Conservation (phyloP, 2,113 vertebrate genomes). For the Nanorana parkeri region DNA sequence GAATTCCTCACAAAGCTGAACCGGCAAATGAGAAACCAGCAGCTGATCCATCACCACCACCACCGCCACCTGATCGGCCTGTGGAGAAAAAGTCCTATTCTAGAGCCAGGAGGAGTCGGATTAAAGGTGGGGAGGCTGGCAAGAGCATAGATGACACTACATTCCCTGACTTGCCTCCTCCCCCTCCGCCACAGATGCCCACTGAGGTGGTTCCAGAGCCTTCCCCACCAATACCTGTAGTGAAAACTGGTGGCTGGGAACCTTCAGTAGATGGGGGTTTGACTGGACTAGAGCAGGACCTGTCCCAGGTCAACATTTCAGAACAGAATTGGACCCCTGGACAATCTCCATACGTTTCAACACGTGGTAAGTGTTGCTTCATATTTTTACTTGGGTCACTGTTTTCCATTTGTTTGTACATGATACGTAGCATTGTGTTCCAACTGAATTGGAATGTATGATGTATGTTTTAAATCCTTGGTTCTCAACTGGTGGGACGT, state of each 20-base stretch:
- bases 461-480: no score
- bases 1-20: constrained; percentile 66
- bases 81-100: constrained; percentile 95
- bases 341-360: constrained; percentile 83
- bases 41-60: constrained; percentile 58
- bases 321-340: constrained; percentile 88
- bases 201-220: constrained; percentile 63
- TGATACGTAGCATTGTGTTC: no score
- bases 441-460: no score
- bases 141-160: constrained; percentile 60
- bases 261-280: constrained; percentile 68
- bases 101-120: constrained; percentile 87
- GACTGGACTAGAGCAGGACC: constrained; percentile 83
- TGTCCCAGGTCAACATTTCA: constrained; percentile 83
- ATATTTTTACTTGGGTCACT: not conserved
- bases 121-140: constrained; percentile 85
- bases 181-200: constrained; percentile 64
- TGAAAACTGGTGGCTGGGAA: constrained; percentile 73
- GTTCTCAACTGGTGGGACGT: no score
- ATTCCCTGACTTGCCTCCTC: constrained; percentile 77
- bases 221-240: constrained; percentile 59
- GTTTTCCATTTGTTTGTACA: no score
- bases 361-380: constrained; percentile 75
- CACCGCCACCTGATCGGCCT: constrained; percentile 76
- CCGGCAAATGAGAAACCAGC: constrained; percentile 42